phyloP scores from a whole-genome alignment of 1,140 invertebrate genomes.

The Hypsibius dujardini region DNA sequence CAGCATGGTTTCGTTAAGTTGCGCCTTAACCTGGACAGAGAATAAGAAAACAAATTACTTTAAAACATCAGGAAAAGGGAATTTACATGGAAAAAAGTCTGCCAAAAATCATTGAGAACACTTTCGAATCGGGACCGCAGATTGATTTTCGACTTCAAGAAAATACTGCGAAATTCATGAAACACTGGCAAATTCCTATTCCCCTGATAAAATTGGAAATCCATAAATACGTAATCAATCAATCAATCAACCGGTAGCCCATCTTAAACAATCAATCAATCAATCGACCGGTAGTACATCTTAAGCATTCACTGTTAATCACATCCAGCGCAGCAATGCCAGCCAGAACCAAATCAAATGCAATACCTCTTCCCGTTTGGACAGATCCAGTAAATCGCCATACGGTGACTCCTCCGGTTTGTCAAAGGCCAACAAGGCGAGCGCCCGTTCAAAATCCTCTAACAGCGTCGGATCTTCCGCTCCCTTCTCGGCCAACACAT shows the following conservation, averaged over 20 bases:
- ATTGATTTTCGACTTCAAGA: no score
- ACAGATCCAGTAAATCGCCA: constrained; percentile 73
- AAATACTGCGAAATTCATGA: no score
- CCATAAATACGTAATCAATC: no score
- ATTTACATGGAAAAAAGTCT: constrained; percentile 12
- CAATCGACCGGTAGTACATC: constrained; percentile 11
- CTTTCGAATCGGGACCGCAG: no score
- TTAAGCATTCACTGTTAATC: no score
- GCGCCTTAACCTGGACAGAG: constrained; percentile 81
- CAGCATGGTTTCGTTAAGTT: constrained; percentile 85
- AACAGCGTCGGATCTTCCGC: constrained; percentile 55
- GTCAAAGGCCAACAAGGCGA: constrained; percentile 87
- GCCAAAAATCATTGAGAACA: no score
- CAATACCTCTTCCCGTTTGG: constrained; percentile 73
- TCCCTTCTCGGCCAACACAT: constrained; percentile 69
- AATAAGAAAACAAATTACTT: constrained; percentile 28
- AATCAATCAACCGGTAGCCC: no score
- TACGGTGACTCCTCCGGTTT: constrained; percentile 85
- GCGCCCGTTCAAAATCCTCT: constrained; percentile 49
- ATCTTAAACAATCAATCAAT: constrained; percentile 5
- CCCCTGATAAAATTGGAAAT: no score
- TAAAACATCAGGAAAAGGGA: constrained; percentile 20
- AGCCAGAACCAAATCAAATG: no score
- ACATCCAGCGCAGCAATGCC: no score
- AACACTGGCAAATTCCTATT: no score